Evolutionary conservation across 2,888 invertebrate genomes (phyloP).

Genomic region (Alentia gelatinosa): DNA sequence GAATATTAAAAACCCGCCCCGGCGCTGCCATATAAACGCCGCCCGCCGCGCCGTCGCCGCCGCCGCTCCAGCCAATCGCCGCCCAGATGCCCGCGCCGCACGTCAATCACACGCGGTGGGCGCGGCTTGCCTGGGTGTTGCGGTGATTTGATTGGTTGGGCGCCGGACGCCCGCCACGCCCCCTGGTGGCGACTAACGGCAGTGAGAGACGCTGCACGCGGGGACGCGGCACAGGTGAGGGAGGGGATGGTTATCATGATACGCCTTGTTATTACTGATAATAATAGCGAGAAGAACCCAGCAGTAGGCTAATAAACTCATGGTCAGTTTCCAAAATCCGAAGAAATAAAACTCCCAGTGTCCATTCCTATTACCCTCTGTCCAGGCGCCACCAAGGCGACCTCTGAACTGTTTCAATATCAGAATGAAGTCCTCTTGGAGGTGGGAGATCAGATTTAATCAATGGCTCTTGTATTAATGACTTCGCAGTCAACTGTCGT

Average conservation of each 20-base stretch:
- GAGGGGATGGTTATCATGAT: constrained; percentile 27
- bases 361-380: too few relatives aligned
- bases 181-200: not conserved
- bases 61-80: not conserved
- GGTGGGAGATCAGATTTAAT: not conserved
- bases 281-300: not conserved
- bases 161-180: not conserved
- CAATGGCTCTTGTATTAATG: constrained; percentile 43
- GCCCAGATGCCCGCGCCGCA: not conserved
- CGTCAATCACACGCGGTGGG: constrained; percentile 19
- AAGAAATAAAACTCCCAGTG: too few relatives aligned
- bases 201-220: not conserved
- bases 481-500: constrained; percentile 31
- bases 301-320: not conserved
- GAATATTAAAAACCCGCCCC: constrained; percentile 42
- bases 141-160: not conserved
- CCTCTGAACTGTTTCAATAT: not conserved
- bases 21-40: constrained; percentile 44
- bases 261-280: constrained; percentile 36
- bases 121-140: not conserved
- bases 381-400: not conserved
- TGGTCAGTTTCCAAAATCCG: too few relatives aligned
- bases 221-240: not conserved
- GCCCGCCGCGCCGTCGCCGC: not conserved
- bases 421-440: not conserved